Evolutionary conservation across 2,888 invertebrate species (phyloP), one percentile per base, ranked within the genome.

Genomic region (Pyrgus malvae): DNA sequence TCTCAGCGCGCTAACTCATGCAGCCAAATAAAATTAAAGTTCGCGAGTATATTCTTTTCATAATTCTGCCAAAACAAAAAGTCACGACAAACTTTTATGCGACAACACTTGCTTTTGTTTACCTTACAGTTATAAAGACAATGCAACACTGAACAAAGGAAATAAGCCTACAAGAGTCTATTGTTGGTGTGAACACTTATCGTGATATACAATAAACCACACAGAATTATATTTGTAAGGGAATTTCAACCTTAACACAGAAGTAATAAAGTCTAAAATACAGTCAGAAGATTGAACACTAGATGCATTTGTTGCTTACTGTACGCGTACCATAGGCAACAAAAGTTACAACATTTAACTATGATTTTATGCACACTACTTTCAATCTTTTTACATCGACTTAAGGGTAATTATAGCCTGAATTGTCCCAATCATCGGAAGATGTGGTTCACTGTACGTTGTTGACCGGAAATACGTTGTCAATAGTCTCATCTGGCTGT

Each of bases 381-480:
- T 16, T 41, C 14, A 0, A 1, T 21, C n/a, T 7, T 49, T n/a
- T n/a, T 2, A 4, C n/a, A 0, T 19, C 0, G 2, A 7, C 1
- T 11, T 49, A 49, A 29, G 7, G 41, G 49, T 11, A 2, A 1
- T 12, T 17, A n/a, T 49, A 5, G 40, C 8, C 1, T 49, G 31
- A 17, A 37, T 2, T 0, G 1, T 25, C 23, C 0, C 2, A 33
- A 16, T 14, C 16, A 31, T 40, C 19, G 31, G 31, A 33, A 23
- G 29, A 9, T 11, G 19, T 21, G 41, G 46, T 9, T n/a, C 12
- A 3, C 29, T 40, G 48, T 49, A 49, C 48, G 8, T 29, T 21
- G 48, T 40, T 49, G 48, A 49, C 48, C 48, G 48, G 48, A 49
- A 49, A 31, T 40, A 21, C 21, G 38, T 21, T 48, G 48, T 49